Evolutionary conservation across 1,140 invertebrate species (phyloP).

Genomic region (Atta colombica): DNA sequence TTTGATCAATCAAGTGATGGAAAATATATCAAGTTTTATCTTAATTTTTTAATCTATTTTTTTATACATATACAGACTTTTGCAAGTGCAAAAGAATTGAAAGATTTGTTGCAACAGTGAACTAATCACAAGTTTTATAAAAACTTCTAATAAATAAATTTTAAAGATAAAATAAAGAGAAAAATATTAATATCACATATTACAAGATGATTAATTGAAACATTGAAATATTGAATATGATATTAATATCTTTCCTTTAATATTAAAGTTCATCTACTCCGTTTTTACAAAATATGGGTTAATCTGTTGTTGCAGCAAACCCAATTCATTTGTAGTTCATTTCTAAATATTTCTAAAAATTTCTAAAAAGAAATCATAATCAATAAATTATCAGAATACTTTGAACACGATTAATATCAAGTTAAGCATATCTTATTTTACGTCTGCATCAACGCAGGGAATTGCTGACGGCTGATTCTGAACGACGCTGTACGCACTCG

Average conservation of each 20-base stretch:
- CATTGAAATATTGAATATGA: too few relatives aligned
- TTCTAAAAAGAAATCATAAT: background rate
- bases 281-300: too few relatives aligned
- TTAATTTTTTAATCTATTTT: background rate
- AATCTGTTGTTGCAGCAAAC: too few relatives aligned
- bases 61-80: background rate
- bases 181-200: too few relatives aligned
- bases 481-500: slow-evolving; percentile 45
- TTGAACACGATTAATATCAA: background rate
- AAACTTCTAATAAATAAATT: too few relatives aligned
- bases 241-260: too few relatives aligned
- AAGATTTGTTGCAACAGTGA: too few relatives aligned
- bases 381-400: background rate
- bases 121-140: too few relatives aligned
- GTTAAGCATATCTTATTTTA: background rate
- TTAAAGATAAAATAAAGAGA: too few relatives aligned
- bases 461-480: slow-evolving; percentile 1
- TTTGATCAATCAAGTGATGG: background rate
- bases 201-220: too few relatives aligned
- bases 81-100: too few relatives aligned
- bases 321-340: background rate
- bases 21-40: background rate
- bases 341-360: background rate
- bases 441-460: background rate
- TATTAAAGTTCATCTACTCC: too few relatives aligned